These are phyloP conservation scores for Melanotus villosus DNA, from an alignment of 2,888 invertebrate genomes.

Conservation along the genomic window DNA sequence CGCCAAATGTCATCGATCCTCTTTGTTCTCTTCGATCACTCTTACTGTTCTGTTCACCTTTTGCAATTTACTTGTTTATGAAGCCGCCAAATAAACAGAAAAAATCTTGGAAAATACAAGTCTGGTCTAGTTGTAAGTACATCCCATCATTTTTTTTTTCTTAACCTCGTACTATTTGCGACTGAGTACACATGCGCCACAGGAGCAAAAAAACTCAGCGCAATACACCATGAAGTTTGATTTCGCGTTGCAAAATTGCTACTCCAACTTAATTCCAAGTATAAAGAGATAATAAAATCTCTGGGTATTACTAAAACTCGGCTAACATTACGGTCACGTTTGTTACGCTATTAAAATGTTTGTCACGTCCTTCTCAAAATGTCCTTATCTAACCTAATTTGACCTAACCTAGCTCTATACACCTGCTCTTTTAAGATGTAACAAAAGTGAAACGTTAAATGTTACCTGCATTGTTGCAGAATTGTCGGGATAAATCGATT, in stretches of 20 bases:
- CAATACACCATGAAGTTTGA: conserved; percentile 20
- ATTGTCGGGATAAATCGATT: too few species aligned
- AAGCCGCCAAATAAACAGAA: conserved; percentile 22
- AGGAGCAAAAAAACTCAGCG: conserved; percentile 1
- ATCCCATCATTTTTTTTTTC: conserved; percentile 3
- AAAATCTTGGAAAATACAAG: neutral
- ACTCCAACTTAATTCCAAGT: conserved; percentile 3
- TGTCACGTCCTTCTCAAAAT: too few species aligned
- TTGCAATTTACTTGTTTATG: conserved; percentile 32
- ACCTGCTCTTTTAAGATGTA: too few species aligned
- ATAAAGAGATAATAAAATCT: conserved; percentile 8
- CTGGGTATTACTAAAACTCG: neutral
- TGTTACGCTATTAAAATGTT: neutral
- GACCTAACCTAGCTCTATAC: too few species aligned
- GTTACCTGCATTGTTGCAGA: too few species aligned
- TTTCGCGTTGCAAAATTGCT: conserved; percentile 21
- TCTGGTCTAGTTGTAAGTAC: conserved; percentile 12
- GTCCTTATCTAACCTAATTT: too few species aligned
- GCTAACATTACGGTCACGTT: conserved; percentile 5
- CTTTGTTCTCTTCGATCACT: conserved; percentile 39
- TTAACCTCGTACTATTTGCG: neutral
- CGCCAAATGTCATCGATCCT: conserved; percentile 45
- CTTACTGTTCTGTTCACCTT: conserved; percentile 15
- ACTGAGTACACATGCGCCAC: conserved; percentile 13
- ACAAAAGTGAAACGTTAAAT: too few species aligned